A percentile compares a stretch with the other conserved stretches of the same genome.
These are phyloP conservation scores for Harpagifer antarcticus DNA, from an alignment of 2,797 vertebrate species.

Conservation along the genomic window DNA sequence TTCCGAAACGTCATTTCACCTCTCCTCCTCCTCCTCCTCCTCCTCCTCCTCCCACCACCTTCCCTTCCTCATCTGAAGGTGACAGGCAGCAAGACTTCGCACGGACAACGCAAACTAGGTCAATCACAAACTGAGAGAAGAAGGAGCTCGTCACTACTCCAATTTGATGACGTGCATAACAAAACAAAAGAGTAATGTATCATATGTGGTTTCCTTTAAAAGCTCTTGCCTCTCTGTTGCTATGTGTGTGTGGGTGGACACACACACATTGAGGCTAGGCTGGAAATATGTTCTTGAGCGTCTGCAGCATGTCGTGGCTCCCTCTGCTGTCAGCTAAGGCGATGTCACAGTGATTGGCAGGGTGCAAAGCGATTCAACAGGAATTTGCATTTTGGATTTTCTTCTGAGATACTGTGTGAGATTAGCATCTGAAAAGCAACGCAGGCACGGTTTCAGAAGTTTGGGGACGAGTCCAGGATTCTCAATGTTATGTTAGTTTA, in stretches of 20 bases:
- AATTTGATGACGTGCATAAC: constrained; percentile 45
- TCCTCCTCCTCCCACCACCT: background rate
- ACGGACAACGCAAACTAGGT: constrained; percentile 66
- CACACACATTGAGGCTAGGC: constrained; percentile 24
- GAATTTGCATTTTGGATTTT: background rate
- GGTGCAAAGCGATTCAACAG: background rate
- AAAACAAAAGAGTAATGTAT: constrained; percentile 56
- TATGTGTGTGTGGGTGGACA: constrained; percentile 49
- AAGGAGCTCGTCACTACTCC: constrained; percentile 27
- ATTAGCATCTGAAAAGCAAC: background rate
- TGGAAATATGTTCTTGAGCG: constrained; percentile 32
- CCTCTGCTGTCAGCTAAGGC: constrained; percentile 47
- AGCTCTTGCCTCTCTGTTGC: constrained; percentile 30
- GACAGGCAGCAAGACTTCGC: constrained; percentile 64
- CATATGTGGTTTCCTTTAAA: constrained; percentile 51
- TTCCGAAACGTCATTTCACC: constrained; percentile 37
- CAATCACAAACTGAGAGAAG: constrained; percentile 56
- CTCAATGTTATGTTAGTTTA: background rate
- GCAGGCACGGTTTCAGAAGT: background rate
- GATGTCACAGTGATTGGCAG: constrained; percentile 10
- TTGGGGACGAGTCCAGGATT: background rate
- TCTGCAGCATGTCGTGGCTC: constrained; percentile 23
- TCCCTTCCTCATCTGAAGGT: constrained; percentile 43
- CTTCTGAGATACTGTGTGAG: background rate
- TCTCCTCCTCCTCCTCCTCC: constrained; percentile 10